Conservation (phyloP, 1,140 invertebrate genomes). For the Panonychus citri region DNA sequence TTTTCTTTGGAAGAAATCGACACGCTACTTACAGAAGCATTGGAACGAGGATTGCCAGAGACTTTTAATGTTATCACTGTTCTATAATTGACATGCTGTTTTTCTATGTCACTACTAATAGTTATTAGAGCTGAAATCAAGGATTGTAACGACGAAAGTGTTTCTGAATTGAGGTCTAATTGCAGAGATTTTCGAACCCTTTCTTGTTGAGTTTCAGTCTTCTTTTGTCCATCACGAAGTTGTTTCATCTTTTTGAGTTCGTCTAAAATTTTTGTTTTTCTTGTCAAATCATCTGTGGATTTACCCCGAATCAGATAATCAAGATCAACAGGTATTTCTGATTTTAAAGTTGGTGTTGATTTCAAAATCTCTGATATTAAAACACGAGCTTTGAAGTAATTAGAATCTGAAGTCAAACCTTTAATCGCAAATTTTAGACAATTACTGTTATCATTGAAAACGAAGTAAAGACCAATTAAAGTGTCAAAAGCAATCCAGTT, state of each 20-base stretch:
- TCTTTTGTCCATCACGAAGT: background rate
- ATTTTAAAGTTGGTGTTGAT: conserved; percentile 5
- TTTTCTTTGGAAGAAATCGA: no score
- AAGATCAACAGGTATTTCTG: no score
- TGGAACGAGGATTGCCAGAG: no score
- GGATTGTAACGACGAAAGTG: background rate
- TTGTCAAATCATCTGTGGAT: background rate
- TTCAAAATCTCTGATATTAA: conserved; percentile 1
- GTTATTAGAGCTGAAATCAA: background rate
- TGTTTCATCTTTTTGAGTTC: background rate
- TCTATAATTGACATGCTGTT: no score
- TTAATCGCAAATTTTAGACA: conserved; percentile 2
- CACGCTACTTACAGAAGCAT: no score
- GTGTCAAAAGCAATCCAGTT: conserved; percentile 10
- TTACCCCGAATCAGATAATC: no score
- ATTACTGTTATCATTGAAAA: conserved; percentile 1
- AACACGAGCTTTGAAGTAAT: background rate
- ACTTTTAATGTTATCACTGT: no score
- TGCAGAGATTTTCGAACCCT: background rate
- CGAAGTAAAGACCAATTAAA: conserved; percentile 9
- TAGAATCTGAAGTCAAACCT: background rate
- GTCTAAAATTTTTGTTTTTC: background rate
- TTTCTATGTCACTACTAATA: no score
- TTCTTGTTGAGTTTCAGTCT: background rate
- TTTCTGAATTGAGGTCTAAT: background rate